Evolutionary conservation across 2,797 vertebrate species (phyloP), one percentile per base, ranked within the genome.

Genomic region (Takifugu ocellatus): DNA sequence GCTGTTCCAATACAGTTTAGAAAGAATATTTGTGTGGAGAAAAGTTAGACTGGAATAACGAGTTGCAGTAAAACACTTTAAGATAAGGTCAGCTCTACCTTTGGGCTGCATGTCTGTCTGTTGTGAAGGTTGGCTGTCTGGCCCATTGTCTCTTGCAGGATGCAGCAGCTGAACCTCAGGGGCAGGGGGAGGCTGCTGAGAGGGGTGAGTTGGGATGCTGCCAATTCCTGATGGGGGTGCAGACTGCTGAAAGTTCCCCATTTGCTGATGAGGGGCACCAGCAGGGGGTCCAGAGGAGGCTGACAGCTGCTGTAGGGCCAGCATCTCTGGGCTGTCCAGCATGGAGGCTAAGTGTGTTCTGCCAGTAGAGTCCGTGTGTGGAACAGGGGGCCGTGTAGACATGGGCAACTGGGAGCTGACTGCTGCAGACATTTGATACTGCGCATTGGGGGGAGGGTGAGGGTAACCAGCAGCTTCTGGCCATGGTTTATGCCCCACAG

Each of bases 301-400:
- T 0, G 96, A 97, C 60, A 99, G 92, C 89, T 97, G 96, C 90
- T 99, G 97, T 90, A 99, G 93, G 78, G 96, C 97, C 5, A 97
- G 93, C 97, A 99, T 99, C 88, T 99, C 97, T 0, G 97, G 97
- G 87, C 97, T 99, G 83, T 98, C 94, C 91, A 99, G 90, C 97
- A 99, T 99, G 61, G 97, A 98, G 65, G 94, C 87, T 82, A 92
- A 76, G 66, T 80, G 77, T 29, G 89, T 66, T 83, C 91, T 85
- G 68, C 78, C 61, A 24, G 82, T 73, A 82, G 89, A 62, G 89
- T 87, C 94, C 81, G 77, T 59, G 42, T 82, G 93, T 79, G 83
- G 87, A 69, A 65, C 86, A 63, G 79, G 89, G 79, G 78, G 91
- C 74, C 77, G 91, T 73, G 82, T 77, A 42, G 84, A 77, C 72